phyloP scores from a whole-genome alignment of 2,888 invertebrate species.

The Rhogogaster chlorosoma region DNA sequence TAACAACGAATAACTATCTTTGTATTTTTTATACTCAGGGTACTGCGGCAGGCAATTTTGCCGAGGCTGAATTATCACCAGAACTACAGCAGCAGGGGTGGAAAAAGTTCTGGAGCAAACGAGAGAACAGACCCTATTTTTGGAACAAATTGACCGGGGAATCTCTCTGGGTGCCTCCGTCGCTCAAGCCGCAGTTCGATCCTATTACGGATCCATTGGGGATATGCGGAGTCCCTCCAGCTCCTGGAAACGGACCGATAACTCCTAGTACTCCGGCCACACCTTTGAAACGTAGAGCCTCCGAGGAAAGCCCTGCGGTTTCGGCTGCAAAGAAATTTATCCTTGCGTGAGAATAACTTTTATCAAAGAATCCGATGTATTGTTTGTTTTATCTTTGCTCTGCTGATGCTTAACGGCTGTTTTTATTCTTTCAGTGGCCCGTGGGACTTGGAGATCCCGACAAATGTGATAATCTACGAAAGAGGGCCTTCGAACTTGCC shows the following conservation, averaged over 20 bases:
- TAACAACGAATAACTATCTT: neutral
- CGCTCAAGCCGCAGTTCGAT: slow-evolving; percentile 91
- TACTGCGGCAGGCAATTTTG: slow-evolving; percentile 68
- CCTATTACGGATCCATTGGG: slow-evolving; percentile 95
- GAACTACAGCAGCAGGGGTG: slow-evolving; percentile 93
- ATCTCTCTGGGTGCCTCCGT: slow-evolving; percentile 98
- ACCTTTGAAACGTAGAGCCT: slow-evolving; percentile 87
- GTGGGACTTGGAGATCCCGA: slow-evolving; percentile 96
- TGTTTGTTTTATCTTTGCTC: neutral
- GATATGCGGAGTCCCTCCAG: slow-evolving; percentile 81
- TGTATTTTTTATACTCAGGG: slow-evolving; percentile 54
- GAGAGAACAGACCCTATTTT: slow-evolving; percentile 96
- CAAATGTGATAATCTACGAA: slow-evolving; percentile 95
- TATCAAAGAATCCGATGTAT: neutral
- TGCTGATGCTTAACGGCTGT: neutral
- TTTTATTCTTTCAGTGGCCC: slow-evolving; percentile 82
- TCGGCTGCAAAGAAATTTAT: slow-evolving; percentile 93
- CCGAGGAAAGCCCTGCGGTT: slow-evolving; percentile 86
- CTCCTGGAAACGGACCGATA: slow-evolving; percentile 75
- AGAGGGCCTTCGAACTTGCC: slow-evolving; percentile 90
- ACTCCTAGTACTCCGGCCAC: slow-evolving; percentile 77
- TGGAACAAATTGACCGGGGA: slow-evolving; percentile 98
- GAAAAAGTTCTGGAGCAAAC: slow-evolving; percentile 98
- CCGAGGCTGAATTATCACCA: slow-evolving; percentile 81
- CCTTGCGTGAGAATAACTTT: slow-evolving; percentile 81